phyloP scores from a whole-genome alignment of 2,797 vertebrate genomes.

The Spheniscus humboldti region DNA sequence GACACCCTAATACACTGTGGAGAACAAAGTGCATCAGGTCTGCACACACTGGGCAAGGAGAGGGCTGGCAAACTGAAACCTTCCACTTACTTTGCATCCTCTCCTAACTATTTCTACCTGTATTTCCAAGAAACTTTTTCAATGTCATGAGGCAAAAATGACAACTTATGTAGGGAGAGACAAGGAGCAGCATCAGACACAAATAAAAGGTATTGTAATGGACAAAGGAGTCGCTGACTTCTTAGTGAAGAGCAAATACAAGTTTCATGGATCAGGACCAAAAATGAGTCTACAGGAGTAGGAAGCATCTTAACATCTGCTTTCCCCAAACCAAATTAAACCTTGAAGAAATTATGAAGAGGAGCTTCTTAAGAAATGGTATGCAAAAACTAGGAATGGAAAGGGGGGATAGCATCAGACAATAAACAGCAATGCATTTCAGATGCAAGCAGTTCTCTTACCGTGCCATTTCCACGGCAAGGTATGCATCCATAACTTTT shows the following conservation, averaged over 20 bases:
- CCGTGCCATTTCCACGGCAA: neutral
- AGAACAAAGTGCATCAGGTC: slow-evolving; percentile 61
- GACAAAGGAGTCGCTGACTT: slow-evolving; percentile 8
- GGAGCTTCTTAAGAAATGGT: neutral
- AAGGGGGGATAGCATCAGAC: neutral
- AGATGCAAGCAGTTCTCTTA: neutral
- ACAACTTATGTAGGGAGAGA: neutral
- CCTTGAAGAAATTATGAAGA: slow-evolving; percentile 9
- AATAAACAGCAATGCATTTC: slow-evolving; percentile 37
- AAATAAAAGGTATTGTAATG: neutral
- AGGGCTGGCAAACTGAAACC: slow-evolving; percentile 23
- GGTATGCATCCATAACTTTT: neutral
- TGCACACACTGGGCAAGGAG: neutral
- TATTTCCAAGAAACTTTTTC: neutral
- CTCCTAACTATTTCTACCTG: slow-evolving; percentile 25
- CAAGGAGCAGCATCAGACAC: neutral
- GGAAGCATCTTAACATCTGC: neutral
- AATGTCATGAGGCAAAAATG: slow-evolving; percentile 12
- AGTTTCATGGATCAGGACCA: neutral
- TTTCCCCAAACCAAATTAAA: neutral
- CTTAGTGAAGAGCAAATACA: slow-evolving; percentile 14
- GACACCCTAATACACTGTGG: slow-evolving; percentile 48
- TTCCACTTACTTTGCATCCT: slow-evolving; percentile 34
- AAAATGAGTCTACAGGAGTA: neutral
- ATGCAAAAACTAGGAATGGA: neutral